A percentile compares a stretch with the other conserved stretches of the same genome.
Evolutionary conservation across 2,113 vertebrate genomes (phyloP).

Genomic region (Leucoraja erinaceus): DNA sequence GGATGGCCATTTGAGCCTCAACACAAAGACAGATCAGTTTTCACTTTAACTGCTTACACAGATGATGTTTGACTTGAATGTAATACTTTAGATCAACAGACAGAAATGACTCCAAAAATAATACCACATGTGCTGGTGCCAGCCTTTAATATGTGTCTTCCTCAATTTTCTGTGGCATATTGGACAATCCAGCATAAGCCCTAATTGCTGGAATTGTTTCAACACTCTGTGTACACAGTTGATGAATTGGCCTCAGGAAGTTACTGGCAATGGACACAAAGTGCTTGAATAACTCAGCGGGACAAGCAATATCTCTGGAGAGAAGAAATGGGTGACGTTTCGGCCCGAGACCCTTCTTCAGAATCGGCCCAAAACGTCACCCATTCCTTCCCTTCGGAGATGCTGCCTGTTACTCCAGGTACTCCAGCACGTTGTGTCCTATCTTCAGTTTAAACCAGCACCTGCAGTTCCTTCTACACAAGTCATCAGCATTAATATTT

Average conservation of each 20-base stretch:
- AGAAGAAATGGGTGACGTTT: no score
- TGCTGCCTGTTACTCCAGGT: no score
- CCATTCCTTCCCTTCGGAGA: no score
- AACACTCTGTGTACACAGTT: background rate
- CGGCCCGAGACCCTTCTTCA: no score
- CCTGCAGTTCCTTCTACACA: no score
- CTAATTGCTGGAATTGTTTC: slow-evolving; percentile 35
- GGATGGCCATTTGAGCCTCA: slow-evolving; percentile 53
- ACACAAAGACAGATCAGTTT: slow-evolving; percentile 56
- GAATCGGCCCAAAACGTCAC: no score
- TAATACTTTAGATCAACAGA: slow-evolving; percentile 72
- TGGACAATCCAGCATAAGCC: slow-evolving; percentile 51
- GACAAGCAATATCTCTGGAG: no score
- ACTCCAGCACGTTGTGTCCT: no score
- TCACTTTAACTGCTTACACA: slow-evolving; percentile 64
- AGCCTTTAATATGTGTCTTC: slow-evolving; percentile 72
- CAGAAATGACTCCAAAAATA: slow-evolving; percentile 65
- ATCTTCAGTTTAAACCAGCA: no score
- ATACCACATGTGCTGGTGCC: slow-evolving; percentile 62
- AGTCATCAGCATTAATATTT: slow-evolving; percentile 19
- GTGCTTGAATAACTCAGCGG: background rate
- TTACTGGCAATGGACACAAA: background rate
- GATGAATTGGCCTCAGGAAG: slow-evolving; percentile 20
- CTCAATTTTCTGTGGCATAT: slow-evolving; percentile 65
- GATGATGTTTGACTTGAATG: slow-evolving; percentile 72